phyloP scores from a whole-genome alignment of 2,888 invertebrate species.

The Hetaerina titia region DNA sequence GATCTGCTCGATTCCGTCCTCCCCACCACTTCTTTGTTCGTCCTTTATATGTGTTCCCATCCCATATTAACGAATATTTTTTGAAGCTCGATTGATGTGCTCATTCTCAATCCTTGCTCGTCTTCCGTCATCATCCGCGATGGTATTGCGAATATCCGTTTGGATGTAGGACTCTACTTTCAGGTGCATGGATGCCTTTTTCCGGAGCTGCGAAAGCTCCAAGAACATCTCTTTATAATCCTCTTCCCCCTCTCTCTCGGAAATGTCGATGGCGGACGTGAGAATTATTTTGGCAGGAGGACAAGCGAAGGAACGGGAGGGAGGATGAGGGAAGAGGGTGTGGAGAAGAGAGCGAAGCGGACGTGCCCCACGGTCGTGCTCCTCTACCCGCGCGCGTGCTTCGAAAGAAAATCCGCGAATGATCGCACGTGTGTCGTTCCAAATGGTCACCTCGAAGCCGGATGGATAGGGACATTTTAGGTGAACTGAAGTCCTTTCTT shows the following conservation, averaged over 20 bases:
- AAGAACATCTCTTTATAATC: background rate
- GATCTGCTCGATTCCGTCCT: too few relatives aligned
- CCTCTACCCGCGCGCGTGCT: background rate
- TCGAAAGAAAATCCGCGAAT: background rate
- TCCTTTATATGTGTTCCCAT: too few relatives aligned
- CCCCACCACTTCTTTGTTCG: too few relatives aligned
- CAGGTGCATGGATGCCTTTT: background rate
- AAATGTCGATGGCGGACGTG: background rate
- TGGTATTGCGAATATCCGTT: too few relatives aligned
- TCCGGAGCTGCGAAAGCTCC: background rate
- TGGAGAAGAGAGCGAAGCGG: background rate
- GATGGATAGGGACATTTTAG: background rate
- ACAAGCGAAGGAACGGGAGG: background rate
- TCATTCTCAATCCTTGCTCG: too few relatives aligned
- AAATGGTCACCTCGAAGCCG: background rate
- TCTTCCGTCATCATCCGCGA: too few relatives aligned
- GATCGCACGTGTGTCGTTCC: background rate
- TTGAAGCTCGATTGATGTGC: too few relatives aligned
- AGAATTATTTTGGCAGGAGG: background rate
- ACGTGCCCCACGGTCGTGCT: background rate
- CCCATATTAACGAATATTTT: too few relatives aligned
- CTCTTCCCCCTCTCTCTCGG: background rate
- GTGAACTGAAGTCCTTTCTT: background rate
- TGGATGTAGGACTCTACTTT: too few relatives aligned
- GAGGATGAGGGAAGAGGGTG: background rate